These are phyloP conservation scores for Zootoca vivipara DNA, from an alignment of 2,113 vertebrate genomes.

Conservation along the genomic window DNA sequence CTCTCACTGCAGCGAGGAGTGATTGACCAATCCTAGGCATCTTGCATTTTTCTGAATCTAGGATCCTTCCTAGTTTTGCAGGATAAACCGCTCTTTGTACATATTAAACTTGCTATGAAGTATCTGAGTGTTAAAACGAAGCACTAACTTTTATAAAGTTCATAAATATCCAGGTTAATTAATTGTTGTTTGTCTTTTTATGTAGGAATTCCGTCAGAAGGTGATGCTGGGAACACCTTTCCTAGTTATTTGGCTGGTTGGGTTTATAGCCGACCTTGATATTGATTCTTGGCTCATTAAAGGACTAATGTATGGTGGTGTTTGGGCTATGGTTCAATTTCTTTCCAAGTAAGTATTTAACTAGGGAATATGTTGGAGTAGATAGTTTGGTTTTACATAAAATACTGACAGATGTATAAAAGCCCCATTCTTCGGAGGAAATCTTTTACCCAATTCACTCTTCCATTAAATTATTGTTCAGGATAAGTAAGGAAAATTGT, in stretches of 20 bases:
- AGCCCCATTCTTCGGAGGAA: background rate
- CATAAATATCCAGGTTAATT: slow-evolving; percentile 25
- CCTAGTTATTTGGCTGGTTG: slow-evolving; percentile 96
- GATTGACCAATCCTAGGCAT: background rate
- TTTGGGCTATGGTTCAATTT: slow-evolving; percentile 96
- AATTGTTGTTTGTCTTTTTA: slow-evolving; percentile 57
- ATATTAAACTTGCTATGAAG: background rate
- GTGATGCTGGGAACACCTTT: slow-evolving; percentile 99
- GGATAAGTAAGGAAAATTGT: background rate
- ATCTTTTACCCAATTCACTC: background rate
- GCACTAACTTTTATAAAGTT: slow-evolving; percentile 13
- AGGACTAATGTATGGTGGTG: slow-evolving; percentile 92
- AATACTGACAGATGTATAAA: background rate
- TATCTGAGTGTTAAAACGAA: background rate
- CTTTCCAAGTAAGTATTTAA: slow-evolving; percentile 92
- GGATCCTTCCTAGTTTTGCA: background rate
- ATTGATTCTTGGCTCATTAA: slow-evolving; percentile 99
- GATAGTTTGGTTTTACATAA: background rate
- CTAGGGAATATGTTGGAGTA: background rate
- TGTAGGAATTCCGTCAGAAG: slow-evolving; percentile 97
- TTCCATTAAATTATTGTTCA: background rate
- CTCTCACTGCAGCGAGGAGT: background rate
- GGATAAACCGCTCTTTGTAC: background rate
- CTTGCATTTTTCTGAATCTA: background rate
- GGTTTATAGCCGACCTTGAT: slow-evolving; percentile 97